phyloP scores from a whole-genome alignment of 2,888 invertebrate species.

The Ophion ellenae region DNA sequence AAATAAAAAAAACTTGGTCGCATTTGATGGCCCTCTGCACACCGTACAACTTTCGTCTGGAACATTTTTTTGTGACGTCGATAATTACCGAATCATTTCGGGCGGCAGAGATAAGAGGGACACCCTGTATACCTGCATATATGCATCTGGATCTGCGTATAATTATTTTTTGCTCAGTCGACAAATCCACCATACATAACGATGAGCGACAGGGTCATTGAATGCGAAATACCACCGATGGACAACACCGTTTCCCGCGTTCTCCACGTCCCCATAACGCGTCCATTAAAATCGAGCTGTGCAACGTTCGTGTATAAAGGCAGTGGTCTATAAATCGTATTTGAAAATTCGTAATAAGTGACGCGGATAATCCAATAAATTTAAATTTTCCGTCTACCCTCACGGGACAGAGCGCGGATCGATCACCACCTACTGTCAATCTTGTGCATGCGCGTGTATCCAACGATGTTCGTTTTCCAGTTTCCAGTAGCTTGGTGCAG shows the following conservation, averaged over 20 bases:
- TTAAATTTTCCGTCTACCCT: background rate
- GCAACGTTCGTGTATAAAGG: slow-evolving; percentile 23
- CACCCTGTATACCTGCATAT: background rate
- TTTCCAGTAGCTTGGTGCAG: slow-evolving; percentile 27
- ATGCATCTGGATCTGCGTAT: background rate
- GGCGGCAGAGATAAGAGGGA: too few relatives aligned
- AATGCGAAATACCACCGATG: slow-evolving; percentile 55
- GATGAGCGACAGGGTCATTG: slow-evolving; percentile 63
- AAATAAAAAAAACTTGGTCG: too few relatives aligned
- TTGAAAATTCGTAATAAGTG: slow-evolving; percentile 38
- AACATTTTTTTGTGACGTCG: too few relatives aligned
- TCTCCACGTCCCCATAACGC: background rate
- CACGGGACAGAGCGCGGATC: background rate
- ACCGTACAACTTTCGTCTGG: too few relatives aligned
- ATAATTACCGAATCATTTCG: too few relatives aligned
- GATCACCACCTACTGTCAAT: background rate
- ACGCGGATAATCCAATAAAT: slow-evolving; percentile 36
- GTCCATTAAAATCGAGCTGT: slow-evolving; percentile 34
- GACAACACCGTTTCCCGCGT: background rate
- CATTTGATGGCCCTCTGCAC: too few relatives aligned
- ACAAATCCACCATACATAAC: slow-evolving; percentile 57
- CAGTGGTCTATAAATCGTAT: slow-evolving; percentile 40
- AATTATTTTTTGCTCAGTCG: slow-evolving; percentile 38
- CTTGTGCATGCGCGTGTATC: background rate
- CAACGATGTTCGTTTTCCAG: slow-evolving; percentile 30